phyloP scores from a whole-genome alignment of 2,113 vertebrate species.

The Tyrannus savana region DNA sequence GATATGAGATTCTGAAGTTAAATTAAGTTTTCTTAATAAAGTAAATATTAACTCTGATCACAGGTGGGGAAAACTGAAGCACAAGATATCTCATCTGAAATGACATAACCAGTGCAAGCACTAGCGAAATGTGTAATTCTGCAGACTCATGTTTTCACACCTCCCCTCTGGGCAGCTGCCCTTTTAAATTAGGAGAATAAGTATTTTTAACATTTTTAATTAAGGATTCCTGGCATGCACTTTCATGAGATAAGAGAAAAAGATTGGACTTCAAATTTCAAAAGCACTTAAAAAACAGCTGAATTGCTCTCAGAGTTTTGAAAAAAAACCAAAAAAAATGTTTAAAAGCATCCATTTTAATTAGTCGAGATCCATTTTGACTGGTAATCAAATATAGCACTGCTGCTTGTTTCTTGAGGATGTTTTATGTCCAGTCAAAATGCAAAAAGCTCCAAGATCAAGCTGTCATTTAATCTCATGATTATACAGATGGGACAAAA shows the following conservation, averaged over 20 bases:
- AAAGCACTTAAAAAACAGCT: not conserved
- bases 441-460: not conserved
- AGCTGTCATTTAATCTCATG: not conserved
- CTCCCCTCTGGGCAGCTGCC: not conserved
- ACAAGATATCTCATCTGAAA: not conserved
- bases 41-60: slow-evolving; percentile 20
- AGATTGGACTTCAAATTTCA: not conserved
- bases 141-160: not conserved
- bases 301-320: not conserved
- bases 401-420: not conserved
- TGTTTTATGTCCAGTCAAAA: not conserved
- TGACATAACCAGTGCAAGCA: not conserved
- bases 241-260: not conserved
- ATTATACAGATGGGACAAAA: not conserved
- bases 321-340: not conserved
- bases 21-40: not conserved
- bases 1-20: slow-evolving; percentile 14
- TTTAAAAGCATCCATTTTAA: slow-evolving; percentile 12
- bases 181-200: not conserved
- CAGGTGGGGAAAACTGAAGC: not conserved
- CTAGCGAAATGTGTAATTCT: not conserved
- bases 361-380: not conserved
- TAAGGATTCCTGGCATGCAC: not conserved
- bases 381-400: not conserved
- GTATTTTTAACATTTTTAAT: not conserved